Evolutionary conservation across 2,888 invertebrate species (phyloP), one percentile per base, ranked within the genome.

Genomic region (Papilio demoleus): DNA sequence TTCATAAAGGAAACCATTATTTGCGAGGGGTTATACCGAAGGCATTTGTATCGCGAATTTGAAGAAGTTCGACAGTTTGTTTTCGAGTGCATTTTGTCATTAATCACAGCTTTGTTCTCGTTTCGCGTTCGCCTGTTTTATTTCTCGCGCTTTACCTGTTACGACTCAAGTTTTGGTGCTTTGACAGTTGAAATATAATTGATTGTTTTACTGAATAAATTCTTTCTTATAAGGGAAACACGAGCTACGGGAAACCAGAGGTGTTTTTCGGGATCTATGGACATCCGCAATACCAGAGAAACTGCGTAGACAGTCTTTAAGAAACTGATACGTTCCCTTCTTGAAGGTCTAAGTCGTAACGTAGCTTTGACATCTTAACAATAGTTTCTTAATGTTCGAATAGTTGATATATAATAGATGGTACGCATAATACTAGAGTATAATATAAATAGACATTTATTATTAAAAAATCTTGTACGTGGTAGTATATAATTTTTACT

Each of bases 41-140:
- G 85, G 87, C 90, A 89, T 92, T 92, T 92, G 92, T 92, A 91
- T 90, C 80, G 88, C 80, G 90, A 85, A 90, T 92, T 92, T 91
- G 92, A 92, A 90, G 91, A 91, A 92, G 88, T 92, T 92, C 92
- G 92, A 92, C 92, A 92, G 92, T 92, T 91, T 90, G 92, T 90
- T 88, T 87, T 88, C 91, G 88, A 93, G 93, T 93, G 93, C 93
- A 93, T 92, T 92, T 90, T 77, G 82, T 90, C 90, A 93, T 92
- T 90, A 88, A 92, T 91, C 89, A 92, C 88, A 89, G 90, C 90
- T 92, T 91, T 92, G 92, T 92, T 91, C 83, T 79, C 79, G 77
- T 81, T 77, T 80, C 72, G 74, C 71, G 59, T 47, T 65, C 69
- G 75, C 75, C 76, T 77, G 83, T 87, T 87, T 88, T 89, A 84